These are phyloP conservation scores for Dryobates pubescens DNA, from an alignment of 2,797 vertebrate species.

Conservation along the genomic window DNA sequence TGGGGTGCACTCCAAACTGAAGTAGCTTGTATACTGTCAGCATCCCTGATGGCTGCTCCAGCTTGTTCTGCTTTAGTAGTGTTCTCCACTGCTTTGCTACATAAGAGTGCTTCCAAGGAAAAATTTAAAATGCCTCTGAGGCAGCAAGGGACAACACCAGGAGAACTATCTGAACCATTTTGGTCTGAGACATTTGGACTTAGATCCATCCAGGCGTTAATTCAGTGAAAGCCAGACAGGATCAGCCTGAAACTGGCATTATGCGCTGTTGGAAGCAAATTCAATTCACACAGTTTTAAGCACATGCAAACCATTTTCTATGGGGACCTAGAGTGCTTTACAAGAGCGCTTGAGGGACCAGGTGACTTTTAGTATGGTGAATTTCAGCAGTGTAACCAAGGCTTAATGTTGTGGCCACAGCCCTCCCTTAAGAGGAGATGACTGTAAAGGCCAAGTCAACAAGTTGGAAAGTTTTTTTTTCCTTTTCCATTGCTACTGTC, in stretches of 20 bases:
- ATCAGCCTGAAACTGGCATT: slow-evolving; percentile 39
- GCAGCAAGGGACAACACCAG: not conserved
- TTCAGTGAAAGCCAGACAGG: slow-evolving; percentile 19
- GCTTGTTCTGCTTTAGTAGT: not conserved
- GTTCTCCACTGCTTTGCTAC: not conserved
- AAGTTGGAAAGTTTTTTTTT: not conserved
- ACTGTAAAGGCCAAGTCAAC: not conserved
- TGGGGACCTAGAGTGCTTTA: slow-evolving; percentile 35
- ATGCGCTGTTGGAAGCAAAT: slow-evolving; percentile 27
- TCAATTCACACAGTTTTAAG: slow-evolving; percentile 52
- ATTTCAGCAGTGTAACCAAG: slow-evolving; percentile 12
- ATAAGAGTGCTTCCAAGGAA: not conserved
- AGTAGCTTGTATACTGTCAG: not conserved
- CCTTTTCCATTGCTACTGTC: not conserved
- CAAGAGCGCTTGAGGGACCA: slow-evolving; percentile 1
- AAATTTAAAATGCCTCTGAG: not conserved
- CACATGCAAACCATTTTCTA: slow-evolving; percentile 15
- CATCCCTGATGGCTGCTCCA: not conserved
- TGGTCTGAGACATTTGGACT: not conserved
- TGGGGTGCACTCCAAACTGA: not conserved
- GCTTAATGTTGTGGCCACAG: not conserved
- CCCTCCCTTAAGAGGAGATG: not conserved
- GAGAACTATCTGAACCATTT: not conserved
- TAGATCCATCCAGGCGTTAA: slow-evolving; percentile 29
- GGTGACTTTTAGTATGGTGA: slow-evolving; percentile 24